Evolutionary conservation across 1,140 invertebrate species (phyloP), one percentile per base, ranked within the genome.

Genomic region (Drepana arcuata): DNA sequence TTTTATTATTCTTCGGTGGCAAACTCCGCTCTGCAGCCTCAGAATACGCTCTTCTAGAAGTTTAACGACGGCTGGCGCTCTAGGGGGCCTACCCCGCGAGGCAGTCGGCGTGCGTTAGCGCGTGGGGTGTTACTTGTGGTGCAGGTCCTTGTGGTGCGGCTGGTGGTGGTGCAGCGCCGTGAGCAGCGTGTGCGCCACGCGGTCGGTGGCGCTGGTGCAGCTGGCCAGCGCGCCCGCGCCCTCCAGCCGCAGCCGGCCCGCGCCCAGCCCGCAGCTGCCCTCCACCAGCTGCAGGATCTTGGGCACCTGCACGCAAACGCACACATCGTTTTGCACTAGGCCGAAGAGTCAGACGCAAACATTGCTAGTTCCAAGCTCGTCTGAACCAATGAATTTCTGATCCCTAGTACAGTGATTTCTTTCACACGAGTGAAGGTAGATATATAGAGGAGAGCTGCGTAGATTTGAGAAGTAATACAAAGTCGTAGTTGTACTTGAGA

Each of bases 161-260:
- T 2, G 13, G 2, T 50, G 49, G 2, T 87, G 88, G 86, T 6
- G 92, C 88, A 96, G 77, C 7, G 92, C 89, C 3, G 91, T 93
- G 9, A 97, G 79, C 28, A 96, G 74, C 28, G 89, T 88, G 61
- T 96, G 94, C 16, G 92, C 92, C 52, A 94, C 90, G 41, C 87
- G 84, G 79, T 96, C 95, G 25, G 95, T 81, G 32, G 88, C 84
- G 70, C 86, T 86, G 15, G 80, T 78, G 64, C 69, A 68, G 45
- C 77, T 55, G 60, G 78, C 57, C 53, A 60, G 66, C 9, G 14
- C 45, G 1, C 21, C 21, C 7, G 21, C 35, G 2, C n/a, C 1
- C 14, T 7, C 14, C 15, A 42, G 36, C 28, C 28, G 23, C 23
- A 16, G 12, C 27, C 23, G 30, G 13, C 24, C 23, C 2, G 5